phyloP scores from a whole-genome alignment of 1,140 invertebrate species.

The Pectinophora gossypiella region DNA sequence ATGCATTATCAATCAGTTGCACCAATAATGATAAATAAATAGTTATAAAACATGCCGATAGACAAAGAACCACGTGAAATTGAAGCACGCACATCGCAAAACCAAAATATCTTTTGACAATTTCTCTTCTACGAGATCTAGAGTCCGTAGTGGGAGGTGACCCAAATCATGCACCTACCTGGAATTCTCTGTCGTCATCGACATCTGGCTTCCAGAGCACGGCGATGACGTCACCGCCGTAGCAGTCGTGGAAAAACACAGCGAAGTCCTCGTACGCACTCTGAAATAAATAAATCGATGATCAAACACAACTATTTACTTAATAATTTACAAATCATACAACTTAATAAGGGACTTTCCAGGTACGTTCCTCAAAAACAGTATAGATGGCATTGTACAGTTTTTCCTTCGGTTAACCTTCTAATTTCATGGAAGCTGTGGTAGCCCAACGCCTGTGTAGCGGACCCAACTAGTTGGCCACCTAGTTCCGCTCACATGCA shows the following conservation, averaged over 20 bases:
- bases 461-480: too few species aligned
- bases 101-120: conserved; percentile 2
- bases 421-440: too few species aligned
- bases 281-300: conserved; percentile 77
- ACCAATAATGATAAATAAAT: background rate
- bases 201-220: conserved; percentile 87
- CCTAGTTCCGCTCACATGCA: too few species aligned
- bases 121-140: background rate
- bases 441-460: too few species aligned
- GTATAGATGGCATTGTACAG: too few species aligned
- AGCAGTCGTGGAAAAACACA: conserved; percentile 91
- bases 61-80: conserved; percentile 60
- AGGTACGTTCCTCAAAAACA: too few species aligned
- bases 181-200: conserved; percentile 80
- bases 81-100: conserved; percentile 15
- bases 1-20: conserved; percentile 41
- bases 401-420: too few species aligned
- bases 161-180: conserved; percentile 74
- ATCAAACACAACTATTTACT: too few species aligned
- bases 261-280: conserved; percentile 85
- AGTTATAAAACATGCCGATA: background rate
- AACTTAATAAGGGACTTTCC: too few species aligned
- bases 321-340: too few species aligned
- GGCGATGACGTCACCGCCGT: conserved; percentile 87
- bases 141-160: too few species aligned